These are phyloP conservation scores for Knipowitschia caucasica DNA, from an alignment of 2,797 vertebrate species.

Conservation along the genomic window DNA sequence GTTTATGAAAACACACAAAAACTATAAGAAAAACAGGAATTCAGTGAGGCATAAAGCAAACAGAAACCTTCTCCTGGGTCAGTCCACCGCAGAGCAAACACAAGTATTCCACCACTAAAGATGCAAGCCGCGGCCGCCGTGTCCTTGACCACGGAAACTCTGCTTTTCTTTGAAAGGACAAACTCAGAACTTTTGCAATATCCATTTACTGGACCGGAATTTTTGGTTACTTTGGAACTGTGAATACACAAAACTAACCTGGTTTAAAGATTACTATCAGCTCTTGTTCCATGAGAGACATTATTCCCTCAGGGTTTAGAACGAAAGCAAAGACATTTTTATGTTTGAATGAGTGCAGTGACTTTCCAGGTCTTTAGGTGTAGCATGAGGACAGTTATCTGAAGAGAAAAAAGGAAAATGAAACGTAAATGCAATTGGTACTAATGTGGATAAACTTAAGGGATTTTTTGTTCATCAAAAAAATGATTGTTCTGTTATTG, in stretches of 20 bases:
- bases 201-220: neutral
- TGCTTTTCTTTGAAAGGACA: neutral
- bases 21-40: slow-evolving; percentile 20
- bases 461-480: no score
- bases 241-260: neutral
- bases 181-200: neutral
- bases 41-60: slow-evolving; percentile 19
- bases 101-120: slow-evolving; percentile 1
- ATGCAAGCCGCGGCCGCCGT: neutral
- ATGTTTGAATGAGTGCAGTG: neutral
- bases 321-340: neutral
- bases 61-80: slow-evolving; percentile 18
- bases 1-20: slow-evolving; percentile 1
- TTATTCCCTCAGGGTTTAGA: neutral
- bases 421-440: no score
- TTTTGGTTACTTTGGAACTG: neutral
- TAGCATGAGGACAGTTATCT: no score
- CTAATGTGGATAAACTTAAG: no score
- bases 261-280: neutral
- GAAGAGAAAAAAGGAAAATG: no score
- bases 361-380: no score
- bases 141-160: neutral
- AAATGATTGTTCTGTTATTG: neutral
- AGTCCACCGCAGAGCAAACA: slow-evolving; percentile 39
- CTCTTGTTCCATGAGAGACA: neutral